phyloP scores from a whole-genome alignment of 2,888 invertebrate genomes.

The Erannis defoliaria region DNA sequence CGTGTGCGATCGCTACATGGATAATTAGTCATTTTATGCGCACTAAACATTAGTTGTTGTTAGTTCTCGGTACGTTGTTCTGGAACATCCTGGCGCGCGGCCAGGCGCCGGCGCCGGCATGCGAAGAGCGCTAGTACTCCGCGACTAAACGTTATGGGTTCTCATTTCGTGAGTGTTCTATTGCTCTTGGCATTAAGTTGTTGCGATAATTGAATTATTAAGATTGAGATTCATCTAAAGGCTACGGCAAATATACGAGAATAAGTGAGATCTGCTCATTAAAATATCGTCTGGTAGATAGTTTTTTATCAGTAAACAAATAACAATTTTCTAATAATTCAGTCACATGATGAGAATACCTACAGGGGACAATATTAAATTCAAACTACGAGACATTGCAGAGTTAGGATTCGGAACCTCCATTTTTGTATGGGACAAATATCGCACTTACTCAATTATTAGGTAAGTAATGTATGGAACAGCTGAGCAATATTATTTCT shows the following conservation, averaged over 20 bases:
- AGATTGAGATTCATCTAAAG: background rate
- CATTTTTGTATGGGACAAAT: too few relatives aligned
- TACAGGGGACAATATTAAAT: too few relatives aligned
- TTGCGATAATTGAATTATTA: background rate
- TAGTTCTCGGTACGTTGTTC: conserved; percentile 26
- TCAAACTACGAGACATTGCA: too few relatives aligned
- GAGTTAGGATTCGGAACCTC: too few relatives aligned
- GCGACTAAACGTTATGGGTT: conserved; percentile 10
- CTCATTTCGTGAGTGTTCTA: conserved; percentile 1
- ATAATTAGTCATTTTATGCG: conserved; percentile 35
- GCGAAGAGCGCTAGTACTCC: conserved; percentile 22
- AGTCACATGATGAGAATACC: too few relatives aligned
- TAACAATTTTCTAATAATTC: too few relatives aligned
- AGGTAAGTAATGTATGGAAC: too few relatives aligned
- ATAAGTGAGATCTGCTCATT: background rate
- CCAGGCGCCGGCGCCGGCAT: conserved; percentile 23
- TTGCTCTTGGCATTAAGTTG: background rate
- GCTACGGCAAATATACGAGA: background rate
- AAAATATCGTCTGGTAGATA: background rate
- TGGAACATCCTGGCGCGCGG: conserved; percentile 20
- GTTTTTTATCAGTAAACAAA: background rate
- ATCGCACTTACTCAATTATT: too few relatives aligned
- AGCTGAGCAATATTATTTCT: too few relatives aligned
- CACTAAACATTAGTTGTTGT: conserved; percentile 31
- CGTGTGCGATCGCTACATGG: conserved; percentile 34